Conservation (phyloP, 2,888 invertebrate genomes). For the Drosophila acutilabella region DNA sequence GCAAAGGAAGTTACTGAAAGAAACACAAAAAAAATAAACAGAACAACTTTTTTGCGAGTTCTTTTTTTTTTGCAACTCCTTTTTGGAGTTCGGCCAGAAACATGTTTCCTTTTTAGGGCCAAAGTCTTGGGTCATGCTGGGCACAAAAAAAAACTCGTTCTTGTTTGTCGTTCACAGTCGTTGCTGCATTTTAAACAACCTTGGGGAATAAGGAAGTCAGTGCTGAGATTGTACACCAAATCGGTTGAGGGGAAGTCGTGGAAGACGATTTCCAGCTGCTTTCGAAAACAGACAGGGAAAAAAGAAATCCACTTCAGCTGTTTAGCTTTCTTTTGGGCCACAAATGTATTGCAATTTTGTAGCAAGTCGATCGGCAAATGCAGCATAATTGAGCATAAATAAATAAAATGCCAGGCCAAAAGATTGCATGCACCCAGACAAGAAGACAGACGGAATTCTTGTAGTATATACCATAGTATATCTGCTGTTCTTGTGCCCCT, state of each 20-base stretch:
- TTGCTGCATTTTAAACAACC: slow-evolving; percentile 67
- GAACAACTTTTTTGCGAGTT: slow-evolving; percentile 12
- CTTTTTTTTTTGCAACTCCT: slow-evolving; percentile 31
- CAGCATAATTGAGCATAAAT: slow-evolving; percentile 63
- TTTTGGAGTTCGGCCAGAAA: slow-evolving; percentile 48
- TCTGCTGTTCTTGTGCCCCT: slow-evolving; percentile 16
- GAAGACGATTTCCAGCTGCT: slow-evolving; percentile 66
- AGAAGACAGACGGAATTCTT: neutral
- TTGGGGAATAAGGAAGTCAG: slow-evolving; percentile 76
- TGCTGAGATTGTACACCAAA: neutral
- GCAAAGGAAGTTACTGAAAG: slow-evolving; percentile 18
- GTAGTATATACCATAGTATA: neutral
- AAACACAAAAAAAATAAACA: slow-evolving; percentile 22
- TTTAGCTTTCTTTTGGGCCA: slow-evolving; percentile 39
- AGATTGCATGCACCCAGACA: slow-evolving; percentile 47
- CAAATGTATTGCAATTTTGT: slow-evolving; percentile 39
- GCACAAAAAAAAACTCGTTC: slow-evolving; percentile 62
- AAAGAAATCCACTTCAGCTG: slow-evolving; percentile 52
- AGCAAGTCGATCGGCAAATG: slow-evolving; percentile 31
- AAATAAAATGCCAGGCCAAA: slow-evolving; percentile 35
- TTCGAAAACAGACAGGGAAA: slow-evolving; percentile 9
- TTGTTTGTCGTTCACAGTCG: slow-evolving; percentile 11
- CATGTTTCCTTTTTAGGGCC: slow-evolving; percentile 73
- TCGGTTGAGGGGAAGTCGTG: slow-evolving; percentile 16
- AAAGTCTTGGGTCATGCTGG: slow-evolving; percentile 65